Evolutionary conservation across 2,888 invertebrate genomes (phyloP).

Genomic region (Drosophila picticornis): DNA sequence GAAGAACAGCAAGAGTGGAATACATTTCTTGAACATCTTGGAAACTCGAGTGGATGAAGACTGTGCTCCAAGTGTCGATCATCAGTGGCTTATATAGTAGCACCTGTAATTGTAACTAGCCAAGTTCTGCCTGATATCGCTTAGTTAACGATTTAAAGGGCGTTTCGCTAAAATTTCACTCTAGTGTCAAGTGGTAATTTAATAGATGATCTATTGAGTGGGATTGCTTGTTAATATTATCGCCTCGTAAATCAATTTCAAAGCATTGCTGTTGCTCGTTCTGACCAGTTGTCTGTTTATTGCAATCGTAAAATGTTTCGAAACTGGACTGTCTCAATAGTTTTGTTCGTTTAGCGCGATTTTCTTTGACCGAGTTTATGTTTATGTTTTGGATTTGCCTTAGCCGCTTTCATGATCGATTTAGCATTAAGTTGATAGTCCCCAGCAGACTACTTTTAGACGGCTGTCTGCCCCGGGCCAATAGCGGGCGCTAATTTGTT

Average conservation of each 20-base stretch:
- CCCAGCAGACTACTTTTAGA: constrained; percentile 29
- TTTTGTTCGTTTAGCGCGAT: constrained; percentile 11
- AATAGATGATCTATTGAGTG: constrained; percentile 37
- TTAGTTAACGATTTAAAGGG: constrained; percentile 1
- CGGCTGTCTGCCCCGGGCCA: constrained; percentile 7
- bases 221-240: constrained; percentile 46
- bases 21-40: constrained; percentile 42
- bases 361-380: constrained; percentile 46
- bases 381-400: constrained; percentile 47
- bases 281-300: constrained; percentile 49
- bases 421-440: constrained; percentile 54
- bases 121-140: constrained; percentile 8
- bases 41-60: constrained; percentile 36
- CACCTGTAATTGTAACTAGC: background rate
- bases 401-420: constrained; percentile 64
- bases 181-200: constrained; percentile 33
- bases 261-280: constrained; percentile 12
- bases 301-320: constrained; percentile 64
- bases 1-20: constrained; percentile 26
- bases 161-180: constrained; percentile 43
- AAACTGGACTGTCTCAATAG: constrained; percentile 31
- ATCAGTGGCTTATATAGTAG: constrained; percentile 50
- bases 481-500: constrained; percentile 56
- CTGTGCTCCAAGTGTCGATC: constrained; percentile 40
- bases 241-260: constrained; percentile 67